Base-by-base conservation (phyloP, 2,888 invertebrate genomes). In the Merodon equestris region DNA sequence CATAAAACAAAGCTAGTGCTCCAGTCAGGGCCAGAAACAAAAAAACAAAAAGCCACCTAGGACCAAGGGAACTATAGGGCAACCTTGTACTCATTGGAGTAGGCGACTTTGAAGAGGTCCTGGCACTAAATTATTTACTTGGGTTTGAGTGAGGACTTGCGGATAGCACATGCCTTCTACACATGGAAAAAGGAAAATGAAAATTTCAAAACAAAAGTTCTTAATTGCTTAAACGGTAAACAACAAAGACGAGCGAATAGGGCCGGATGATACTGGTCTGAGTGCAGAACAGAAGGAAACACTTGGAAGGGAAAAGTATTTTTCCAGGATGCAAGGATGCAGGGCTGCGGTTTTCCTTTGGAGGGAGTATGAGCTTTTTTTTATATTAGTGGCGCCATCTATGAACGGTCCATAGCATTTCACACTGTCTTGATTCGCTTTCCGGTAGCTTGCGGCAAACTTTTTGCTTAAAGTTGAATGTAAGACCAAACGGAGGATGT, bases 121-220 rank as follows among this genome's bases (percentile, higher is more conserved):
- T 57, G 51, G 54, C 68, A 74, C 74, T 74, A 68, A 79, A 74
- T 79, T 68, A 74, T 79, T 53, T 54, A 51, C 34, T 63, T 79
- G 73, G 53, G 61, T 61, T 50, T 19, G 40, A n/a, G 40, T 27
- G 38, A 72, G 42, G 15, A 47, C 48, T 44, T 48, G 57, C 48
- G 42, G 56, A n/a, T n/a, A n/a, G 17, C 57, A 18, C 38, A 9
- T 14, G 19, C 4, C 18, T 19, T 1, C 14, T n/a, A 12, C 9
- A 54, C 19, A 36, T 18, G 45, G 38, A 64, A 19, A 27, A 45
- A 72, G n/a, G 7, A 60, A 44, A 61, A 42, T 14, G 51, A 40
- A 61, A 60, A 61, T 40, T 15, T n/a, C 7, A 14, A 47, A 48
- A 76, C 66, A 71, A 79, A 79, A 74, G 68, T 74, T 70, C 48